Percentiles rank a stretch among this genome's conserved stretches.
Evolutionary conservation across 2,113 vertebrate species (phyloP).

Genomic region (Potamarius usumacintae): DNA sequence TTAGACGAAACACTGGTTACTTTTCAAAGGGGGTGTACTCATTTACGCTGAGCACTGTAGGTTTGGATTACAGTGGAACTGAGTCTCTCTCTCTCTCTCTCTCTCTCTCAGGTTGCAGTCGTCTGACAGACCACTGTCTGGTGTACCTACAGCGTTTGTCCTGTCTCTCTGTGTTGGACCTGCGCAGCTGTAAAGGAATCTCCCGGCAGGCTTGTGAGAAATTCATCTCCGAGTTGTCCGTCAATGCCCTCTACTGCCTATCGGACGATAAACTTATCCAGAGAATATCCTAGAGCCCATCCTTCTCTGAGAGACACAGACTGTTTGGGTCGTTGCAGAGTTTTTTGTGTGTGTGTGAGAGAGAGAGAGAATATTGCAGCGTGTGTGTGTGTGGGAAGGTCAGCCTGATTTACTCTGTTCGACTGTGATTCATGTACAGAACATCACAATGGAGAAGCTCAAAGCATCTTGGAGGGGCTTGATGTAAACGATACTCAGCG

Average conservation of each 20-base stretch:
- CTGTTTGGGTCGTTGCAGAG: neutral
- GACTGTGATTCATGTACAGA: slow-evolving; percentile 27
- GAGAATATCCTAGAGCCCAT: slow-evolving; percentile 88
- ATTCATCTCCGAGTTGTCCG: slow-evolving; percentile 94
- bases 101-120: slow-evolving; percentile 85
- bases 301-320: slow-evolving; percentile 28
- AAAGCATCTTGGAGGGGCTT: slow-evolving; percentile 12
- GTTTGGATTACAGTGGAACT: neutral
- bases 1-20: too few species aligned
- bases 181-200: slow-evolving; percentile 92
- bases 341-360: slow-evolving; percentile 25
- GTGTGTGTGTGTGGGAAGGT: slow-evolving; percentile 14
- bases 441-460: slow-evolving; percentile 19
- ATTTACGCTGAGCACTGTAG: neutral
- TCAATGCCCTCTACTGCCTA: slow-evolving; percentile 95
- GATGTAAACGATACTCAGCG: slow-evolving; percentile 24
- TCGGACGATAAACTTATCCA: slow-evolving; percentile 99
- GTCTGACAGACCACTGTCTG: slow-evolving; percentile 90
- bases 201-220: slow-evolving; percentile 93
- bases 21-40: too few species aligned
- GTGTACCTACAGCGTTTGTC: slow-evolving; percentile 89
- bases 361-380: neutral
- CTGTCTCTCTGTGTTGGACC: slow-evolving; percentile 88
- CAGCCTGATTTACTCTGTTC: slow-evolving; percentile 30
- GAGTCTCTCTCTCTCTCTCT: neutral